These are phyloP conservation scores for Spizaetus ornatus DNA, from an alignment of 2,113 vertebrate species.

Conservation along the genomic window DNA sequence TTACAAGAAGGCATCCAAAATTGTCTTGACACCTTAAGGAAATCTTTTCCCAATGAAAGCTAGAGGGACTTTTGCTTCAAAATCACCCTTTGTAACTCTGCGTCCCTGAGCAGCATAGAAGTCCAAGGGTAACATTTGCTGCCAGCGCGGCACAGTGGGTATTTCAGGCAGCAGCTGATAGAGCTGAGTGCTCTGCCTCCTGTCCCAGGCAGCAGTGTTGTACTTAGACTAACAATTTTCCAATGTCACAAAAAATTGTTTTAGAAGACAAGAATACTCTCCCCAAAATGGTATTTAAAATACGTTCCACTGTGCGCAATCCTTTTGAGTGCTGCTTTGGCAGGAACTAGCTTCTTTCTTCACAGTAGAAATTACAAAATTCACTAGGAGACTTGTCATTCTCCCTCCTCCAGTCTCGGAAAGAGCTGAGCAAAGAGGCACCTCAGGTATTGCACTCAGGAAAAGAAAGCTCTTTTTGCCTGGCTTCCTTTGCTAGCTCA, in stretches of 20 bases:
- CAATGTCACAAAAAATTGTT: not conserved
- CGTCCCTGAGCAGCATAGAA: not conserved
- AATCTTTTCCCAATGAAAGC: not conserved
- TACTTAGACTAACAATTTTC: not conserved
- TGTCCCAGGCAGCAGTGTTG: not conserved
- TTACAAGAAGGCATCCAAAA: not conserved
- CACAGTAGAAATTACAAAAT: not conserved
- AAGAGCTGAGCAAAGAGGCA: not conserved
- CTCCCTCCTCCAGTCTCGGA: not conserved
- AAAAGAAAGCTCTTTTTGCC: not conserved
- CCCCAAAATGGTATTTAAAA: not conserved
- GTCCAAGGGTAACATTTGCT: not conserved
- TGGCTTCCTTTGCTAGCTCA: not conserved
- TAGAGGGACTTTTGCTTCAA: not conserved
- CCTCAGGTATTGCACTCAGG: not conserved
- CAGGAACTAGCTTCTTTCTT: not conserved
- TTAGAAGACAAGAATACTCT: not conserved
- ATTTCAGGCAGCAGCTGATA: not conserved
- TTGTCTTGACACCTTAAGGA: not conserved
- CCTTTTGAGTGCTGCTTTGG: not conserved
- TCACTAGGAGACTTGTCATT: not conserved
- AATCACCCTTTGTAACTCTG: not conserved
- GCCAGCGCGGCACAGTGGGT: rapidly evolving
- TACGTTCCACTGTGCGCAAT: not conserved
- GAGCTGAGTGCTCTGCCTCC: not conserved